Base-by-base conservation (phyloP, 2,113 vertebrate genomes). In the Sinocyclocheilus anshuiensis region DNA sequence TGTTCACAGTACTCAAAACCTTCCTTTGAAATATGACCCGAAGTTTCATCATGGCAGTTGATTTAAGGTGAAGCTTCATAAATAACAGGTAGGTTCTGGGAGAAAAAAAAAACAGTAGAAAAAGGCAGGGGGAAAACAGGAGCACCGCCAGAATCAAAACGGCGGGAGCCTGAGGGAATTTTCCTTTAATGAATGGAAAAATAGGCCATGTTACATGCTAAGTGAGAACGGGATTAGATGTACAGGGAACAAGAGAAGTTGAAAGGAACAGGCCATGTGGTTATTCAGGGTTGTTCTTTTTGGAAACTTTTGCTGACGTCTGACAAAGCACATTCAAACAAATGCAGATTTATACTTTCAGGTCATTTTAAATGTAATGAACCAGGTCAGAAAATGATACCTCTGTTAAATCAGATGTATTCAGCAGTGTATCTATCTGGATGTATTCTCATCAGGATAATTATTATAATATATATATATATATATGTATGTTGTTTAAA, bases 131-230 rank as follows among this genome's bases (percentile, higher is more conserved):
- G 50, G 2, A 18, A 20, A 55, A 39, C 15, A 18, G 45, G n/a
- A 67, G 79, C 22, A 18, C 3, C 2, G 8, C 9, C 2, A 12
- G 48, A 82, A 69, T 65, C 22, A 4, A 85, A 83, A 78, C 22
- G 12, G 16, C 55, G 24, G 2, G 74, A 33, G 61, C 50, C 81
- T 84, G 26, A 29, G 29, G 80, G 81, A 57, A 48, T 20, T 59
- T 13, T 55, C 48, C 26, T 84, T 53, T 83, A 78, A 83, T 74
- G 33, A 36, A 83, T 24, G 65, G 39, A 45, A 83, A 83, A 85
- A 81, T 69, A 77, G 71, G 78, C 36, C 72, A 83, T 72, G 72
- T 77, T 83, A 87, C 59, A 50, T 81, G 79, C 61, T 48, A 50
- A 65, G 61, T 36, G 74, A 76, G 48, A 76, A 42, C 1, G 6